Base-by-base conservation (phyloP, 1,140 invertebrate genomes). In the Euglossa dilemma region DNA sequence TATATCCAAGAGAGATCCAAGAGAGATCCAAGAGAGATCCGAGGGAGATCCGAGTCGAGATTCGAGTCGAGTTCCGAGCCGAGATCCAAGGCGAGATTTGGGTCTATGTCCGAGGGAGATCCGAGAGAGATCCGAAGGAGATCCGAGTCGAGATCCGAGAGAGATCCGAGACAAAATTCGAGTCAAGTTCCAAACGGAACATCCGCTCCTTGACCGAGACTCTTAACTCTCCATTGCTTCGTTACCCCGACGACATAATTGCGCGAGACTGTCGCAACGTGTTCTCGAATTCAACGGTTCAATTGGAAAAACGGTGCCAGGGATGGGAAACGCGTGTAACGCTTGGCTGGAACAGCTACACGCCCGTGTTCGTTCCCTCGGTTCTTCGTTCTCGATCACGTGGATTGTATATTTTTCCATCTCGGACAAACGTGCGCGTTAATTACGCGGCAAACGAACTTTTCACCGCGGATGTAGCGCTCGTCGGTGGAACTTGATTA, bases 171-270 rank as follows among this genome's bases (percentile, higher is more conserved):
- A n/a, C n/a, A n/a, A 66, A 71, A 66, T 71, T 75, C 71, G 45
- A 50, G n/a, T n/a, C n/a, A n/a, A n/a, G n/a, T n/a, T n/a, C n/a
- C n/a, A n/a, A n/a, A n/a, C n/a, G 43, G 28, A 66, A 23, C 25
- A 63, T 50, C 36, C 56, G 71, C 59, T 82, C 63, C 57, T 64
- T 78, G 75, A 45, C 45, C 28, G n/a, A 45, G 66, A 69, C 25
- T n/a, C 23, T 6, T 2, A 18, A 61, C 9, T 28, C 18, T 52
- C 36, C 71, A n/a, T 59, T 47, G 71, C 9, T 74, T 74, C 71
- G 71, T 72, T 57, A 72, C 14, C 61, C 6, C 16, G 12, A 2
- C 4, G 12, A 43, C 36, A 57, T 45, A 57, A 69, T 59, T 59
- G 36, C n/a, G 18, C 28, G 14, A 36, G 36, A 23, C 1, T 16